Evolutionary conservation across 2,113 vertebrate species (phyloP).

Genomic region (Irena cyanogastra): DNA sequence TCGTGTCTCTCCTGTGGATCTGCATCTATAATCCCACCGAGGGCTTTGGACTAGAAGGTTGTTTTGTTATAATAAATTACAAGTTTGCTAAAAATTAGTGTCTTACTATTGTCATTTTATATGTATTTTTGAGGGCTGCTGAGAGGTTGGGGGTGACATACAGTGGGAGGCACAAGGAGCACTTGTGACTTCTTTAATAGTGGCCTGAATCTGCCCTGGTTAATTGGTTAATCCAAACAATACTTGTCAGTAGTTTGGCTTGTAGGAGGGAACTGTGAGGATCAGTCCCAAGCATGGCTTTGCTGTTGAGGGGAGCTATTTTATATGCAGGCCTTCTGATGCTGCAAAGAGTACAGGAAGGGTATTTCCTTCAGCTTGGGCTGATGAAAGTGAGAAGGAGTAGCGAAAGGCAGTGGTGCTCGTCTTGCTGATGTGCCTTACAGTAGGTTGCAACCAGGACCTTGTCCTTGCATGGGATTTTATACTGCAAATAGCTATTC

Average conservation of each 20-base stretch:
- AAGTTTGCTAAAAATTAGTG: background rate
- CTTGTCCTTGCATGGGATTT: background rate
- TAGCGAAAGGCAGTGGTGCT: background rate
- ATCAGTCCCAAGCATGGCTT: background rate
- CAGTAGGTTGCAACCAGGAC: background rate
- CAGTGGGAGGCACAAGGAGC: background rate
- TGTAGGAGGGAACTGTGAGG: background rate
- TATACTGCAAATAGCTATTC: background rate
- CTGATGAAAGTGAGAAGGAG: background rate
- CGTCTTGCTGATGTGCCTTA: background rate
- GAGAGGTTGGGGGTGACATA: background rate
- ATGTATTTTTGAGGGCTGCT: background rate
- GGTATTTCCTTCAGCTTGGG: background rate
- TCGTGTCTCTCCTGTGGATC: background rate
- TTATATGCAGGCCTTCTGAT: background rate
- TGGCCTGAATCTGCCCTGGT: background rate
- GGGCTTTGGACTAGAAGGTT: background rate
- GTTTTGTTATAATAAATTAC: background rate
- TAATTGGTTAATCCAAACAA: background rate
- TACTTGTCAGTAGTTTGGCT: background rate
- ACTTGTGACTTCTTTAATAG: background rate
- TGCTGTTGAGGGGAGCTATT: background rate
- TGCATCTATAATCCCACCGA: fast-evolving
- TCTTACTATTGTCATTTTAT: background rate
- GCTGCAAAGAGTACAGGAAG: background rate